Conservation (phyloP, 2,888 invertebrate genomes). For the Lycaena phlaeas region DNA sequence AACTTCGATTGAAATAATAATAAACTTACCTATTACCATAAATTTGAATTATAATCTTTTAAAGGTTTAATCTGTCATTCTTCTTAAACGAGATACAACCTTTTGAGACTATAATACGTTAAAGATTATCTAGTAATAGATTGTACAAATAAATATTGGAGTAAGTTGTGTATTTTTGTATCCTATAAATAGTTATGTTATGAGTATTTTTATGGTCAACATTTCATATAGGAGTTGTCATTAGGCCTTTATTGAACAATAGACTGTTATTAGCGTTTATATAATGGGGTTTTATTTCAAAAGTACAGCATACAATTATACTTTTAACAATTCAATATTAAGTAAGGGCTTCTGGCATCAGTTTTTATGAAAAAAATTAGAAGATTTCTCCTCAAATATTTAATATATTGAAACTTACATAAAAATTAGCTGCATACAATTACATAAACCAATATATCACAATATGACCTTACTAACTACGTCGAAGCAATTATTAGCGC, state of each 20-base stretch:
- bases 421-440: too few relatives aligned
- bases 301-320: not conserved
- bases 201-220: not conserved
- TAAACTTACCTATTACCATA: constrained; percentile 1
- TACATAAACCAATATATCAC: constrained; percentile 4
- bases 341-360: not conserved
- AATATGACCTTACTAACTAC: constrained; percentile 1
- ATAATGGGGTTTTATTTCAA: constrained; percentile 1
- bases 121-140: not conserved
- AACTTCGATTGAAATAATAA: constrained; percentile 3
- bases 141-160: constrained; percentile 6
- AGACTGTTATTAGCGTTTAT: not conserved
- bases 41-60: not conserved
- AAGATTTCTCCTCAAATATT: not conserved
- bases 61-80: not conserved
- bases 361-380: not conserved
- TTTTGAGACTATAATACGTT: not conserved
- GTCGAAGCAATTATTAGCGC: not conserved
- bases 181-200: constrained; percentile 1
- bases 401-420: not conserved
- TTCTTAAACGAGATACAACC: not conserved
- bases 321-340: not conserved
- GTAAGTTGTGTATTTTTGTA: constrained; percentile 2
- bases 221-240: not conserved
- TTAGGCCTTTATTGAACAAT: not conserved